Conservation (phyloP, 2,113 vertebrate species). For the Lota lota region DNA sequence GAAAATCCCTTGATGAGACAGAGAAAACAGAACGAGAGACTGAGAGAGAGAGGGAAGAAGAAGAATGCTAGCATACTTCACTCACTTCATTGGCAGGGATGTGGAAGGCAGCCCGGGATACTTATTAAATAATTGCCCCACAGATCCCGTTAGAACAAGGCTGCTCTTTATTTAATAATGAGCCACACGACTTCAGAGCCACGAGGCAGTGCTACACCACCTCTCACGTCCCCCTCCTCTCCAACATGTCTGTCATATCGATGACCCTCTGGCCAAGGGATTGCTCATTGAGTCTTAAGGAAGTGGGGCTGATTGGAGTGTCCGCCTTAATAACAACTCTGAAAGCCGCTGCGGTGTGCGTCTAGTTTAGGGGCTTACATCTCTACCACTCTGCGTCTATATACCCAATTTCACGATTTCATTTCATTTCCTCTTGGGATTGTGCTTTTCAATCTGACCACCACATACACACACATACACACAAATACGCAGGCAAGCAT, state of each 20-base stretch:
- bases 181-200: too few species aligned
- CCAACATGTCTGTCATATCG: constrained; percentile 5
- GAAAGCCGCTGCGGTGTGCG: constrained; percentile 11
- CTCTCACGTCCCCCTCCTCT: too few species aligned
- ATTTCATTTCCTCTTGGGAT: neutral
- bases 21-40: neutral
- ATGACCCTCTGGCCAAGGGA: constrained; percentile 27
- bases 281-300: constrained; percentile 36
- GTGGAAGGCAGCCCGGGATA: constrained; percentile 3
- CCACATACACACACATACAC: too few species aligned
- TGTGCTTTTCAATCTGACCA: too few species aligned
- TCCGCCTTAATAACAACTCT: constrained; percentile 40
- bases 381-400: too few species aligned
- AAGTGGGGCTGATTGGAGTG: constrained; percentile 43
- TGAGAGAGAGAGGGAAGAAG: constrained; percentile 8
- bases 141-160: constrained; percentile 32
- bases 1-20: too few species aligned
- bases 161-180: constrained; percentile 12
- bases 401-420: neutral
- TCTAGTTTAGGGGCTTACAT: neutral
- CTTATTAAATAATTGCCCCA: constrained; percentile 32
- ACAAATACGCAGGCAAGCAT: too few species aligned
- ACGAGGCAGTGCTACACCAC: too few species aligned
- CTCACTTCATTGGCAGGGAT: constrained; percentile 7
- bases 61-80: constrained; percentile 5